phyloP scores from a whole-genome alignment of 2,113 vertebrate species.

The Microcebus lehilahytsara region DNA sequence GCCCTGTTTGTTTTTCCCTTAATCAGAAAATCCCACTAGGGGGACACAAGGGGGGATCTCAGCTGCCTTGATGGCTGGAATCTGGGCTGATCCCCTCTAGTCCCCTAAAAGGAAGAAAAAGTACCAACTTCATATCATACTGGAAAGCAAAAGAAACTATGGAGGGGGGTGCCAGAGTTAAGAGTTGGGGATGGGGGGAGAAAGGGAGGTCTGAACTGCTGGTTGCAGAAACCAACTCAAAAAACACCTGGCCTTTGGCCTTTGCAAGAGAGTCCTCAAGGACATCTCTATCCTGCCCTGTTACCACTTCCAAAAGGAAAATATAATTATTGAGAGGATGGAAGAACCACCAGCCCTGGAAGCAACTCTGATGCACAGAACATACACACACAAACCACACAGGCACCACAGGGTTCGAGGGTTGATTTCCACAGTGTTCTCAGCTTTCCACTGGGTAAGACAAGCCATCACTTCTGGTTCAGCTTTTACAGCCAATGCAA shows the following conservation, averaged over 20 bases:
- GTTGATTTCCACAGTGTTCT: conserved; percentile 56
- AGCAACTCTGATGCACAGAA: neutral
- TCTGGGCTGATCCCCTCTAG: neutral
- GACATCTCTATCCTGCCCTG: neutral
- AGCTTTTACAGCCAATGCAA: conserved; percentile 42
- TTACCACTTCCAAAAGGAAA: neutral
- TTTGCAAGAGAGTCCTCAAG: neutral
- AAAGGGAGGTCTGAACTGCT: neutral
- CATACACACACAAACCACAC: neutral
- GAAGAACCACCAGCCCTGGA: neutral
- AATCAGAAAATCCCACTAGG: conserved; percentile 53
- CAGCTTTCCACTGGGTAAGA: conserved; percentile 60
- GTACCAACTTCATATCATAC: neutral
- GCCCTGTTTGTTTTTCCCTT: conserved; percentile 56
- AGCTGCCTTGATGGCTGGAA: neutral
- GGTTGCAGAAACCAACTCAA: neutral
- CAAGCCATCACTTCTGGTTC: conserved; percentile 61
- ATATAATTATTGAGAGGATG: neutral
- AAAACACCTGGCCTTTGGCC: conserved; percentile 22
- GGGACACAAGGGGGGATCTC: conserved; percentile 14
- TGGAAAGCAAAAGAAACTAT: conserved; percentile 3
- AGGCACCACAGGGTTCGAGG: neutral
- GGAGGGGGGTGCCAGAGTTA: too few species aligned
- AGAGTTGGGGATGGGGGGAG: neutral
- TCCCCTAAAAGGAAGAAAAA: neutral